Evolutionary conservation across 2,888 invertebrate species (phyloP).

Genomic region (Napeogenes sylphis): DNA sequence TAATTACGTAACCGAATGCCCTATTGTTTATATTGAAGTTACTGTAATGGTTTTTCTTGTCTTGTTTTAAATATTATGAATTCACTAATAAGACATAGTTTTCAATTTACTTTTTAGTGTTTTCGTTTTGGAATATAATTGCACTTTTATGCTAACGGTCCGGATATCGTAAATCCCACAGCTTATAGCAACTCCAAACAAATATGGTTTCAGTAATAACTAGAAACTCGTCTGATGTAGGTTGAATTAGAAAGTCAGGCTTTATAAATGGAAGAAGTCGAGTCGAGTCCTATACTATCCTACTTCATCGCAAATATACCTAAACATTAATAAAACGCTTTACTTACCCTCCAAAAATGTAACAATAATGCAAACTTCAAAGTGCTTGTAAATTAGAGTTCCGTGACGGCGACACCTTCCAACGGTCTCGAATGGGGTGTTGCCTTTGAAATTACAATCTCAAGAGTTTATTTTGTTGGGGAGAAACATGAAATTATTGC

Average conservation of each 20-base stretch:
- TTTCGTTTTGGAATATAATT: too few relatives aligned
- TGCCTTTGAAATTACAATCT: neutral
- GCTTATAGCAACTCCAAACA: neutral
- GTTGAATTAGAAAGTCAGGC: slow-evolving; percentile 7
- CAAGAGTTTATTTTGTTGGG: slow-evolving; percentile 6
- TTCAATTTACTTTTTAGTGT: too few relatives aligned
- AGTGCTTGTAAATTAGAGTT: neutral
- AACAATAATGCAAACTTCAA: neutral
- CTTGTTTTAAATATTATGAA: too few relatives aligned
- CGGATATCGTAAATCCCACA: slow-evolving; percentile 1
- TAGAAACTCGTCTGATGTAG: slow-evolving; percentile 8
- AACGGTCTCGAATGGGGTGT: neutral
- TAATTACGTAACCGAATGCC: slow-evolving; percentile 21
- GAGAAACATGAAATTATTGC: slow-evolving; percentile 31
- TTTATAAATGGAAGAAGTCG: neutral
- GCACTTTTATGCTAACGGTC: too few relatives aligned
- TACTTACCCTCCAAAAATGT: neutral
- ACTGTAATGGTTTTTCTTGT: slow-evolving; percentile 10
- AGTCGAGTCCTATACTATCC: neutral
- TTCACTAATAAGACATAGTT: neutral
- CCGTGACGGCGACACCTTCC: neutral
- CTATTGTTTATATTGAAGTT: slow-evolving; percentile 25
- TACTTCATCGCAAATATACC: too few relatives aligned
- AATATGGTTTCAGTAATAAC: slow-evolving; percentile 13
- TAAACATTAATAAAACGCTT: too few relatives aligned